Evolutionary conservation across 2,113 vertebrate species (phyloP).

Genomic region (Otolemur garnettii): DNA sequence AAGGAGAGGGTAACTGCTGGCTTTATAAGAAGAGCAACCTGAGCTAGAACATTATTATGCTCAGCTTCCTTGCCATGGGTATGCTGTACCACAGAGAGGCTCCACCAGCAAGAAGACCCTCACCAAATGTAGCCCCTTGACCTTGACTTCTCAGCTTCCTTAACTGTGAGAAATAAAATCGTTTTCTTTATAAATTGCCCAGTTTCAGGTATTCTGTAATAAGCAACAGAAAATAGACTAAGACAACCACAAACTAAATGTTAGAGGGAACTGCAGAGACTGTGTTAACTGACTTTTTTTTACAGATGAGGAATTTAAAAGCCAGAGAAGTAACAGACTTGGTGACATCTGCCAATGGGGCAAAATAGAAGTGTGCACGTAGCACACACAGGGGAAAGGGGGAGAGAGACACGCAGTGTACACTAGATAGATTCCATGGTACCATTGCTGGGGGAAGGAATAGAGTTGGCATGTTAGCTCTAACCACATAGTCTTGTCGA

Average conservation of each 20-base stretch:
- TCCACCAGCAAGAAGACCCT: neutral
- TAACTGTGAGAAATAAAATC: neutral
- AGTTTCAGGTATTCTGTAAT: neutral
- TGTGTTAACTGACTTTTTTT: neutral
- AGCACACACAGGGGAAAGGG: neutral
- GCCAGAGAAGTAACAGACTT: slow-evolving; percentile 25
- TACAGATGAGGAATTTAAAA: slow-evolving; percentile 33
- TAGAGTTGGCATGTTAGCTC: neutral
- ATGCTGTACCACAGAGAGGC: neutral
- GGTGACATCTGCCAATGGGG: neutral
- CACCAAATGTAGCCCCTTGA: neutral
- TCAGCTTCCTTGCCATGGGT: neutral
- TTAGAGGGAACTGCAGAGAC: neutral
- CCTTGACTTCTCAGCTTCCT: neutral
- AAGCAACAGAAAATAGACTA: neutral
- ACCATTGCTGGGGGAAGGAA: neutral
- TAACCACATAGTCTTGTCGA: neutral
- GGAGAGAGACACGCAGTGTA: neutral
- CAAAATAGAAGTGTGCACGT: neutral
- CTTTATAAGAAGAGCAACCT: neutral
- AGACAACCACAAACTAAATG: neutral
- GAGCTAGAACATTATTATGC: neutral
- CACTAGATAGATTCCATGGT: neutral
- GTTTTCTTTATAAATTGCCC: neutral
- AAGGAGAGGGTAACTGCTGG: neutral